These are phyloP conservation scores for Tenebrio molitor DNA, from an alignment of 1,140 invertebrate genomes.

Conservation along the genomic window DNA sequence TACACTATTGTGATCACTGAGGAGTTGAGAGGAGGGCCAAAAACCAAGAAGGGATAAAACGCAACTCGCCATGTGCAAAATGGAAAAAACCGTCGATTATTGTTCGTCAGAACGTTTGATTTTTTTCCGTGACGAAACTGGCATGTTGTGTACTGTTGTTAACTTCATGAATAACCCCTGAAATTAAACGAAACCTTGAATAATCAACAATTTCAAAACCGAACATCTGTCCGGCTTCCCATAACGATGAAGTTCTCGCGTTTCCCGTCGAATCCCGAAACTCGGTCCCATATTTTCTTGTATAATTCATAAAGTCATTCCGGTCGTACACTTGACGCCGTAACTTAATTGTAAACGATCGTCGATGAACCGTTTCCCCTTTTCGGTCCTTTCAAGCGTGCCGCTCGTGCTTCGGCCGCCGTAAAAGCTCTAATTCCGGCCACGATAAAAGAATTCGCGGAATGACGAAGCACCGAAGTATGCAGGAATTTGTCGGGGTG, in stretches of 20 bases:
- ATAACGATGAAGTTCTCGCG: background rate
- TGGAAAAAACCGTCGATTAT: no score
- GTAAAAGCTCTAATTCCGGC: no score
- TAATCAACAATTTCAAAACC: constrained; percentile 39
- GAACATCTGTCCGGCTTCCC: constrained; percentile 36
- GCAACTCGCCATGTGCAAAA: no score
- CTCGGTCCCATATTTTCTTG: constrained; percentile 13
- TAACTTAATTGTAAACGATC: background rate
- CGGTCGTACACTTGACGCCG: background rate
- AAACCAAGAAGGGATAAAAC: no score
- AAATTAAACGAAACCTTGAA: constrained; percentile 33
- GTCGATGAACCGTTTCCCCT: background rate
- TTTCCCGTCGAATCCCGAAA: constrained; percentile 2
- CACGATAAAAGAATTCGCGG: no score
- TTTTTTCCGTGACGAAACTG: background rate
- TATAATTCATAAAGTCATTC: constrained; percentile 19
- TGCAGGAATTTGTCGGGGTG: no score
- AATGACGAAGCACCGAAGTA: no score
- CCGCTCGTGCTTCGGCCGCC: no score
- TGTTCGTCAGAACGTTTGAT: no score
- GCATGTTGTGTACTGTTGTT: background rate
- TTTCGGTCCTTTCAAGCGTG: background rate
- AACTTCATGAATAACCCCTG: constrained; percentile 34
- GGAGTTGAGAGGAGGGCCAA: no score
- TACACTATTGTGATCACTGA: no score